Conservation (phyloP, 2,888 invertebrate genomes). For the Amiota minor region DNA sequence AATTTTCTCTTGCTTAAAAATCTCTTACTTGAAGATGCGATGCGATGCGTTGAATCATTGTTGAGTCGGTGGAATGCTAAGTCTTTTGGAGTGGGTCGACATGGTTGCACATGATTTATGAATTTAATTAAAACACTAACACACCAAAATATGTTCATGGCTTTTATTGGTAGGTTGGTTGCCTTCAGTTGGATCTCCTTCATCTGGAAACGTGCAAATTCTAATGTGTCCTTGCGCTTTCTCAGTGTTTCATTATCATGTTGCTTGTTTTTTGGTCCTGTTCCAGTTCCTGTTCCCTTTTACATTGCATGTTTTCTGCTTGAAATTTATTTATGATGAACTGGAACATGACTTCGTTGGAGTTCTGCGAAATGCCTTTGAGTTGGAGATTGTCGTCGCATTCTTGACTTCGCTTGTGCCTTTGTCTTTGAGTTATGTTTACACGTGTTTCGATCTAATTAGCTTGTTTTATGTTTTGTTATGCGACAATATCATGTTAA, state of each 20-base stretch:
- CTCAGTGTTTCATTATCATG: constrained; percentile 23
- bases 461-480: constrained; percentile 41
- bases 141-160: constrained; percentile 51
- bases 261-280: neutral
- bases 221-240: constrained; percentile 28
- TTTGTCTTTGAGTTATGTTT: constrained; percentile 57
- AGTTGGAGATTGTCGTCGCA: neutral
- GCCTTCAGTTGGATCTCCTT: neutral
- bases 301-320: constrained; percentile 31
- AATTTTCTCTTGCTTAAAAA: no score
- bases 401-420: constrained; percentile 15
- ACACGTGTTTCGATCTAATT: constrained; percentile 66
- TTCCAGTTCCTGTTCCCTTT: neutral
- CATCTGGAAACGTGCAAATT: constrained; percentile 9
- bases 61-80: neutral
- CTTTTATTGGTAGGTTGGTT: constrained; percentile 22
- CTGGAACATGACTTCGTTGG: constrained; percentile 28
- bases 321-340: constrained; percentile 58
- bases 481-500: no score
- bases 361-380: neutral
- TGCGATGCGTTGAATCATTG: neutral
- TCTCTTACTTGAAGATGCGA: neutral
- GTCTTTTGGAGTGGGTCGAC: neutral
- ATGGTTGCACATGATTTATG: constrained; percentile 56
- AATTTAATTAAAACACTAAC: constrained; percentile 64